Evolutionary conservation across 2,797 vertebrate genomes (phyloP).

Genomic region (Diceros bicornis): DNA sequence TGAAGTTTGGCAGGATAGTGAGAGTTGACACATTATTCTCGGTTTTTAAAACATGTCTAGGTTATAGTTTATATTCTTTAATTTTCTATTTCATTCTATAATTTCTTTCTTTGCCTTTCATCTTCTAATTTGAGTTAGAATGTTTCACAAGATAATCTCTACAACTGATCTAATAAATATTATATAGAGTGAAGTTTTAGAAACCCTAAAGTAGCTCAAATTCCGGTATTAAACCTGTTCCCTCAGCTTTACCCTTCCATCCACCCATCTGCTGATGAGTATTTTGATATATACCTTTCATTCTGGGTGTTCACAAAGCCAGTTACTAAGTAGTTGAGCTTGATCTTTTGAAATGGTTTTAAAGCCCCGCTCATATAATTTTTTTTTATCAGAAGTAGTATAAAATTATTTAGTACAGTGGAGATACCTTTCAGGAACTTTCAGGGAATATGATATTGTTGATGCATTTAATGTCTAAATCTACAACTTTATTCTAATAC

Average conservation of each 20-base stretch:
- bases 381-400: conserved; percentile 24
- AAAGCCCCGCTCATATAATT: conserved; percentile 12
- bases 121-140: conserved; percentile 63
- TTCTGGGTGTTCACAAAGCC: conserved; percentile 44
- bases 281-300: background rate
- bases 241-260: background rate
- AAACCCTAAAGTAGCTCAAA: background rate
- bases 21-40: background rate
- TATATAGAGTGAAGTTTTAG: conserved; percentile 54
- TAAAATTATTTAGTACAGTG: conserved; percentile 61
- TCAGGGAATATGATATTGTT: background rate
- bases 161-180: conserved; percentile 10
- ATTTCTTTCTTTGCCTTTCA: conserved; percentile 65
- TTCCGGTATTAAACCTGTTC: background rate
- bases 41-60: conserved; percentile 60
- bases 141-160: conserved; percentile 39
- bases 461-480: conserved; percentile 49
- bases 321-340: conserved; percentile 6
- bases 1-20: background rate
- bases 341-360: conserved; percentile 61
- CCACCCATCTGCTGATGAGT: background rate
- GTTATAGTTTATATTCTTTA: conserved; percentile 46
- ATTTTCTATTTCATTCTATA: conserved; percentile 64
- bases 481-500: conserved; percentile 42
- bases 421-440: conserved; percentile 26